These are phyloP conservation scores for Alectoris magna DNA, from an alignment of 2,797 vertebrate genomes.

Conservation along the genomic window DNA sequence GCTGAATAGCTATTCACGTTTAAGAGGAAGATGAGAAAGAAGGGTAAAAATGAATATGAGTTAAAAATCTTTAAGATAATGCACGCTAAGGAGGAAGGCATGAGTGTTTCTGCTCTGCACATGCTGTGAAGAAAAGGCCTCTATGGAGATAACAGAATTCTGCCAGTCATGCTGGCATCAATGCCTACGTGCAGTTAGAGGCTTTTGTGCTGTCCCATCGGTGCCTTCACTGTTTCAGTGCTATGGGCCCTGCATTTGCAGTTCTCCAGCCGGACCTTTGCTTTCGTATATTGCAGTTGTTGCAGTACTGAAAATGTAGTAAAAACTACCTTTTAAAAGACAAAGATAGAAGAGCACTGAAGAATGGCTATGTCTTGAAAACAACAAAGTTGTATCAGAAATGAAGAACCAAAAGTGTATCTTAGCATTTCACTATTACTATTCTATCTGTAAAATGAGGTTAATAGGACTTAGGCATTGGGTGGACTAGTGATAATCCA, in stretches of 20 bases:
- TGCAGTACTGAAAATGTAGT: neutral
- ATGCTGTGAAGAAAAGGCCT: neutral
- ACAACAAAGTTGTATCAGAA: neutral
- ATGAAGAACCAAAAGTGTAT: neutral
- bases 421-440: neutral
- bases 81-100: neutral
- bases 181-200: no score
- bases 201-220: neutral
- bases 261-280: neutral
- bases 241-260: neutral
- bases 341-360: neutral
- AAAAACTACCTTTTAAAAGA: neutral
- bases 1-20: neutral
- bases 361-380: neutral
- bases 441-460: neutral
- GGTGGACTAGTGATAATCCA: neutral
- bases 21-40: neutral
- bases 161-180: neutral
- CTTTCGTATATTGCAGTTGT: neutral
- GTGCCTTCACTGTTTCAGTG: neutral
- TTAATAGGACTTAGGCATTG: neutral
- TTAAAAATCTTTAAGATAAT: neutral
- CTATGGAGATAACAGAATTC: neutral
- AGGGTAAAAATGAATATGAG: neutral
- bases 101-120: neutral